Base-by-base conservation (phyloP, 2,888 invertebrate species). In the Eupsilia transversa region DNA sequence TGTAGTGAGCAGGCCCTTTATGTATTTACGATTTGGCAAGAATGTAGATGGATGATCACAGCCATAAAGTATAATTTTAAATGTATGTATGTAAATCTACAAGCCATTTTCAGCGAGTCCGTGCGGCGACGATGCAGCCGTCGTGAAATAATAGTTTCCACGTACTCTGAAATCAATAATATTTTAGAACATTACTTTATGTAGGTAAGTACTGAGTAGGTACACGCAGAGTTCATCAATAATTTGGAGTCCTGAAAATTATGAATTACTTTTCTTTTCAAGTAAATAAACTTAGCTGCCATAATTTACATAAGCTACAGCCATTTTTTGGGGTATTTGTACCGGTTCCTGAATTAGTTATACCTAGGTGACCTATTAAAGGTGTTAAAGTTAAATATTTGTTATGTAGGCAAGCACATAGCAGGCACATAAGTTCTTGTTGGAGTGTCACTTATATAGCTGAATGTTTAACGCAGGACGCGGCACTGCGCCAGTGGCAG, bases 141-240 rank as follows among this genome's bases (percentile, higher is more conserved):
- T 96, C 60, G 87, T 83, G 33, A 96, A 91, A 78, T 89, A 96
- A 84, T 96, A 96, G 86, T 94, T 93, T 43, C 96, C 96, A 23
- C 92, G 92, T 60, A 86, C 56, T 10, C 94, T 94, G 90, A 74
- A 91, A 91, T 80, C 76, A 85, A 85, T 78, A 73, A 80, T 63
- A 79, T 63, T 59, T 66, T 30, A 5, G 33, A 67, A 59, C 14
- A 38, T 80, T 73, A 79, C 17, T 67, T 30, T 41, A 43, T 38
- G 43, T 12, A 35, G 1, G 27, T 35, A 17, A 6, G 17, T 17
- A 38, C 20, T 23, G 20, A 33, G 2, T 17, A 35, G 30, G 0
- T 35, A 27, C 41, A 14, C 7, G 10, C 10, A 61, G 17, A 43
- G 20, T 27, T 56, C 10, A 5, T 71, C 3, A n/a, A 49, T 64